phyloP scores from a whole-genome alignment of 2,888 invertebrate species.

The Drosophila atroscutellata region DNA sequence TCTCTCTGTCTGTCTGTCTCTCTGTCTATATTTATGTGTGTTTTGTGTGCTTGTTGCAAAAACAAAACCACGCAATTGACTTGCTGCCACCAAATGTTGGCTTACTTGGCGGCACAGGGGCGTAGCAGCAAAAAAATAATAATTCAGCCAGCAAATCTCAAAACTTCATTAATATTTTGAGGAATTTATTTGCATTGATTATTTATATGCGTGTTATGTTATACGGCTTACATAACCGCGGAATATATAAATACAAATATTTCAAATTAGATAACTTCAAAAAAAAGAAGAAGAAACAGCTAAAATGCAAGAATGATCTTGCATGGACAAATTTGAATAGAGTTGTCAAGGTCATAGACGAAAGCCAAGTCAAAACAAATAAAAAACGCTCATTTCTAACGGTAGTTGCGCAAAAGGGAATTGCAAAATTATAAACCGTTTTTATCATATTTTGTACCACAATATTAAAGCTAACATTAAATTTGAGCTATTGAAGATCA shows the following conservation, averaged over 20 bases:
- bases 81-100: conserved; percentile 40
- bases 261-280: neutral
- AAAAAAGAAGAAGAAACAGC: neutral
- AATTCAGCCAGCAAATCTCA: neutral
- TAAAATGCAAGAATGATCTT: neutral
- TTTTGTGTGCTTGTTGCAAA: conserved; percentile 55
- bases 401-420: neutral
- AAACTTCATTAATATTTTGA: neutral
- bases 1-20: neutral
- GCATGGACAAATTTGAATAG: neutral
- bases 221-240: neutral
- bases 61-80: conserved; percentile 50
- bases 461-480: neutral
- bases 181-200: neutral
- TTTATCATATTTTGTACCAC: neutral
- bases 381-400: neutral
- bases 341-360: neutral
- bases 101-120: conserved; percentile 36
- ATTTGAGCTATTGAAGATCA: neutral
- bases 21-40: conserved; percentile 1
- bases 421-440: neutral
- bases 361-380: neutral
- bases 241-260: neutral
- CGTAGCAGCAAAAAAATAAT: conserved; percentile 5
- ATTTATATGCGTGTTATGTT: neutral